Conservation (phyloP, 2,797 vertebrate genomes). For the Bradypodion ventrale region DNA sequence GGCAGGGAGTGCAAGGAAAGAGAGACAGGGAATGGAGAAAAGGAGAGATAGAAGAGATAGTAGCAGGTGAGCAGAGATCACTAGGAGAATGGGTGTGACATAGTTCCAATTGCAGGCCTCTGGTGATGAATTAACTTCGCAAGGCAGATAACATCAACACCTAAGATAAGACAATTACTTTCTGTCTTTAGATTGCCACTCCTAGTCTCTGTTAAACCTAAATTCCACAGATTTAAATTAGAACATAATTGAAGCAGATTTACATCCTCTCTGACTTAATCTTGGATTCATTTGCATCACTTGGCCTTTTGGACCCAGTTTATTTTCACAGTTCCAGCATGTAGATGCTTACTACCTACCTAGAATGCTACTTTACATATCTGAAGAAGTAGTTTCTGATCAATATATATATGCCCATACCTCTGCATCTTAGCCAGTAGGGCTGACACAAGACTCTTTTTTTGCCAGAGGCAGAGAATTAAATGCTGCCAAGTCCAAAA, state of each 20-base stretch:
- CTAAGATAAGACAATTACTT: conserved; percentile 9
- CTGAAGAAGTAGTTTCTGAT: not conserved
- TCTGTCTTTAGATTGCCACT: not conserved
- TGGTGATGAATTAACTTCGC: conserved; percentile 3
- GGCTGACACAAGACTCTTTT: not conserved
- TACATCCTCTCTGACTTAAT: not conserved
- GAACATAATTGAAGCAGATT: not conserved
- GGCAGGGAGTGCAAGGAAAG: not conserved
- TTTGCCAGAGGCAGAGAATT: not conserved
- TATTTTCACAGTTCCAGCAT: not conserved
- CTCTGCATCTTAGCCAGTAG: not conserved
- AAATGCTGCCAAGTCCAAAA: too few relatives aligned
- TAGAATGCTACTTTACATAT: not conserved
- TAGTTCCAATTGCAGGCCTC: not conserved
- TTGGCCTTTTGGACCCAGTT: conserved; percentile 1
- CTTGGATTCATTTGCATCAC: not conserved
- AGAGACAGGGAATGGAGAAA: not conserved
- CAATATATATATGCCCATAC: not conserved
- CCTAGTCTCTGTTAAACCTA: not conserved
- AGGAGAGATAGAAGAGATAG: not conserved
- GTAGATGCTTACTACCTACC: not conserved
- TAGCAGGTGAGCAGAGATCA: not conserved
- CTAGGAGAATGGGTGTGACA: not conserved
- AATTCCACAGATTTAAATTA: not conserved
- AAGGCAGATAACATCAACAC: not conserved